Conservation (phyloP, 2,888 invertebrate genomes). For the Spisula subtruncata region DNA sequence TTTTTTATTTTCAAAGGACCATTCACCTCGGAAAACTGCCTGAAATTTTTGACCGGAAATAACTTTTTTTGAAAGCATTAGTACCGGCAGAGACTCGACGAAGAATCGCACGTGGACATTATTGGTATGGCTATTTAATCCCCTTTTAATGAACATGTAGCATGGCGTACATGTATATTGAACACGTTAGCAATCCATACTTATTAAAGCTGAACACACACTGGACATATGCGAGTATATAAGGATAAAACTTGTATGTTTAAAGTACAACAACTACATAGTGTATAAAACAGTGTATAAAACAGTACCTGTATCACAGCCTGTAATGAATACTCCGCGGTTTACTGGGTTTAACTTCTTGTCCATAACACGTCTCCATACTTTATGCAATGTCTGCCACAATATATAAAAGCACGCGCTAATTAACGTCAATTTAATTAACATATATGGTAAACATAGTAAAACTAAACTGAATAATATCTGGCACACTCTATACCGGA, state of each 20-base stretch:
- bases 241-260: too few relatives aligned
- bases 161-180: not conserved
- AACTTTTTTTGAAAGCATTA: too few relatives aligned
- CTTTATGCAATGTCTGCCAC: not conserved
- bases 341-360: not conserved
- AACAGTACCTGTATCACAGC: constrained; percentile 68
- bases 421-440: not conserved
- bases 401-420: not conserved
- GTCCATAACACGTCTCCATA: constrained; percentile 19
- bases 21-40: too few relatives aligned
- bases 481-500: constrained; percentile 40
- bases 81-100: too few relatives aligned
- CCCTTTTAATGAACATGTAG: too few relatives aligned
- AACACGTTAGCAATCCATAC: too few relatives aligned
- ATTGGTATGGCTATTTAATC: too few relatives aligned
- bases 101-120: too few relatives aligned
- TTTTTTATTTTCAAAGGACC: too few relatives aligned
- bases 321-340: constrained; percentile 60
- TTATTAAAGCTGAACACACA: not conserved
- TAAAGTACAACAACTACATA: not conserved
- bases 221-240: not conserved
- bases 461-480: constrained; percentile 21
- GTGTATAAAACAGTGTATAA: too few relatives aligned
- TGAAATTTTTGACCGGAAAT: too few relatives aligned
- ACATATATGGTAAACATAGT: constrained; percentile 39